phyloP scores from a whole-genome alignment of 1,140 invertebrate species.

The Microplitis mediator region DNA sequence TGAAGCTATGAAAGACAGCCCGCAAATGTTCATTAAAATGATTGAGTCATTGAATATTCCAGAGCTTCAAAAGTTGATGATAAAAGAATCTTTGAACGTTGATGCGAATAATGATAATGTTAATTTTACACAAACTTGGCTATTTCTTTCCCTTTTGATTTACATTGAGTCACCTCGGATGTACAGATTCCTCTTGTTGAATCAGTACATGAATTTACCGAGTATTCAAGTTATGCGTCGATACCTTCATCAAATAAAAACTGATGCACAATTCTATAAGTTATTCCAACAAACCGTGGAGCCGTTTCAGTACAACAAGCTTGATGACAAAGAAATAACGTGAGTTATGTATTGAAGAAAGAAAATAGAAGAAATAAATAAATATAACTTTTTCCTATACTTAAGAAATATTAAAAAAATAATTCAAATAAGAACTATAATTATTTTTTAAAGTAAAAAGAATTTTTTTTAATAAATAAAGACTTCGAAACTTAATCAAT shows the following conservation, averaged over 20 bases:
- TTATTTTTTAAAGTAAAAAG: too few relatives aligned
- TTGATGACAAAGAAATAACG: slow-evolving; percentile 29
- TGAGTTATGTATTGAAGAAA: slow-evolving; percentile 11
- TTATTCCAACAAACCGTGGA: slow-evolving; percentile 45
- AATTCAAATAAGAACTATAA: slow-evolving; percentile 17
- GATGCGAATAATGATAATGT: slow-evolving; percentile 31
- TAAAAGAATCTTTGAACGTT: slow-evolving; percentile 45
- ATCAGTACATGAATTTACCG: slow-evolving; percentile 47
- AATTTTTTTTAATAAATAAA: too few relatives aligned
- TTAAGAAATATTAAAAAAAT: slow-evolving; percentile 10
- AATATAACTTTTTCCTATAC: too few relatives aligned
- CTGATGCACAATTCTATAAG: slow-evolving; percentile 43
- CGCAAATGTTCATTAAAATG: slow-evolving; percentile 17
- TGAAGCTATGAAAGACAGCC: slow-evolving; percentile 19
- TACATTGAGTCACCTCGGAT: slow-evolving; percentile 47
- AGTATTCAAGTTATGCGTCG: slow-evolving; percentile 40
- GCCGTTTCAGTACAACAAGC: slow-evolving; percentile 38
- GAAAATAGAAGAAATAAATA: too few relatives aligned
- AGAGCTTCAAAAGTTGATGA: slow-evolving; percentile 51
- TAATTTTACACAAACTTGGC: slow-evolving; percentile 47
- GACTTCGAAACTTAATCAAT: too few relatives aligned
- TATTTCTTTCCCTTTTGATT: slow-evolving; percentile 46
- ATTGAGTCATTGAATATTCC: slow-evolving; percentile 43
- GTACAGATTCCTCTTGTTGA: slow-evolving; percentile 44
- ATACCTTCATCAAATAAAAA: slow-evolving; percentile 46